Evolutionary conservation across 2,888 invertebrate species (phyloP).

Genomic region (Ptychoptera albimana): DNA sequence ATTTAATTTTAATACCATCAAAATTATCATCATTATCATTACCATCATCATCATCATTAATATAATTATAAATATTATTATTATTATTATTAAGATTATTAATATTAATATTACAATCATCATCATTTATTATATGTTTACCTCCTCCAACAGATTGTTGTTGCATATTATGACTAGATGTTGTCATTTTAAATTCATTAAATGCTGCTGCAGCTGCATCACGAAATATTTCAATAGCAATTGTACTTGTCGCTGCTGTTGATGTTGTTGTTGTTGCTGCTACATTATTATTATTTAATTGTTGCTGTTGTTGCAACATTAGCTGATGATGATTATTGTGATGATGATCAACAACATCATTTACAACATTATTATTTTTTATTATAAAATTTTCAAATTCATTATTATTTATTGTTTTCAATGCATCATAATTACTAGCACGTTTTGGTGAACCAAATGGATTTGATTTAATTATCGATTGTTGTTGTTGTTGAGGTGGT

Average conservation of each 20-base stretch:
- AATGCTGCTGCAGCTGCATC: slow-evolving; percentile 12
- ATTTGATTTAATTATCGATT: slow-evolving; percentile 1
- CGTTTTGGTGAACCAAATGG: slow-evolving; percentile 7
- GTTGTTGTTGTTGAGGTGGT: slow-evolving; percentile 1
- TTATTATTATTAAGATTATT: slow-evolving; percentile 4
- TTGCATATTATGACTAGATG: neutral
- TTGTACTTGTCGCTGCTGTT: slow-evolving; percentile 1
- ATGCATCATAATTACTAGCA: slow-evolving; percentile 8
- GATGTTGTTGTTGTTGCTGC: neutral
- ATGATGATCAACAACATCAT: no score
- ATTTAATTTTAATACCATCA: neutral
- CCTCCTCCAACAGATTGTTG: neutral
- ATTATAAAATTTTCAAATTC: neutral
- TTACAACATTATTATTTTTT: neutral
- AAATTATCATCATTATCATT: neutral
- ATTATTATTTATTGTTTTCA: slow-evolving; percentile 7
- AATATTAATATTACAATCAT: neutral
- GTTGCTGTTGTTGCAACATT: no score
- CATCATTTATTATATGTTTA: slow-evolving; percentile 1
- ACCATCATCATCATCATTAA: neutral
- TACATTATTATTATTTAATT: neutral
- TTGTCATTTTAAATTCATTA: slow-evolving; percentile 9
- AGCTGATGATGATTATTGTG: no score
- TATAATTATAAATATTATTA: slow-evolving; percentile 1
- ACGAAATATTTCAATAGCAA: slow-evolving; percentile 10